These are phyloP conservation scores for Leptinotarsa lineolata DNA, from an alignment of 1,140 invertebrate genomes.

Conservation along the genomic window DNA sequence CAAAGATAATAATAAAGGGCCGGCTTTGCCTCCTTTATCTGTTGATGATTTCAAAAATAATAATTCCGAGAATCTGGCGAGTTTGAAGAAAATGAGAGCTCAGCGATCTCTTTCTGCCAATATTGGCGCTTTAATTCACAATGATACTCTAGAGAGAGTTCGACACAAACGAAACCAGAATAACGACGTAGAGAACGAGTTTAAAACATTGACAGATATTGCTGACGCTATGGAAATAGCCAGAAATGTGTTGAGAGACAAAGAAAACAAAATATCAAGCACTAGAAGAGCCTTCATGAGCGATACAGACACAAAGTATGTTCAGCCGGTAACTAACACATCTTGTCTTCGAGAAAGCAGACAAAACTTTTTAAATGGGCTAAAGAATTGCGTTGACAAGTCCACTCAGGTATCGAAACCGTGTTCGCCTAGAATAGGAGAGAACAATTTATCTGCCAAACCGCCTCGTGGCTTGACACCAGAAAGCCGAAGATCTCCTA, in stretches of 20 bases:
- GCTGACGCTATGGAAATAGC: slow-evolving; percentile 56
- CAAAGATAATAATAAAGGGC: slow-evolving; percentile 69
- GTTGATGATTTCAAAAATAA: slow-evolving; percentile 52
- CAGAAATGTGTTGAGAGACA: slow-evolving; percentile 50
- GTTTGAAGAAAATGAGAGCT: slow-evolving; percentile 71
- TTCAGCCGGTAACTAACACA: slow-evolving; percentile 15
- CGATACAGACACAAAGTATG: slow-evolving; percentile 45
- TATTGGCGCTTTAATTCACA: slow-evolving; percentile 72
- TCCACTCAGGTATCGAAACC: slow-evolving; percentile 8
- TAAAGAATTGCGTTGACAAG: slow-evolving; percentile 32
- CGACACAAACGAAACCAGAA: slow-evolving; percentile 62
- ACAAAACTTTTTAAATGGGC: slow-evolving; percentile 46
- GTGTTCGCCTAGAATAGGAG: slow-evolving; percentile 14
- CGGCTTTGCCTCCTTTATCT: slow-evolving; percentile 54
- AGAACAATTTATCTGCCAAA: slow-evolving; percentile 33
- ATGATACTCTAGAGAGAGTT: slow-evolving; percentile 61
- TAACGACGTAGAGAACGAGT: slow-evolving; percentile 42
- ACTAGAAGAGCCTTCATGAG: slow-evolving; percentile 52
- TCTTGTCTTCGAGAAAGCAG: slow-evolving; percentile 38
- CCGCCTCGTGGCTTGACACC: slow-evolving; percentile 44
- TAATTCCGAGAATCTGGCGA: slow-evolving; percentile 38
- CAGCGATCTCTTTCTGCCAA: slow-evolving; percentile 80
- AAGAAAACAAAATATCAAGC: slow-evolving; percentile 49
- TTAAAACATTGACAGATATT: slow-evolving; percentile 50
- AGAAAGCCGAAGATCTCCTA: slow-evolving; percentile 41